These are phyloP conservation scores for Coreoperca whiteheadi DNA, from an alignment of 2,113 vertebrate genomes.

Conservation along the genomic window DNA sequence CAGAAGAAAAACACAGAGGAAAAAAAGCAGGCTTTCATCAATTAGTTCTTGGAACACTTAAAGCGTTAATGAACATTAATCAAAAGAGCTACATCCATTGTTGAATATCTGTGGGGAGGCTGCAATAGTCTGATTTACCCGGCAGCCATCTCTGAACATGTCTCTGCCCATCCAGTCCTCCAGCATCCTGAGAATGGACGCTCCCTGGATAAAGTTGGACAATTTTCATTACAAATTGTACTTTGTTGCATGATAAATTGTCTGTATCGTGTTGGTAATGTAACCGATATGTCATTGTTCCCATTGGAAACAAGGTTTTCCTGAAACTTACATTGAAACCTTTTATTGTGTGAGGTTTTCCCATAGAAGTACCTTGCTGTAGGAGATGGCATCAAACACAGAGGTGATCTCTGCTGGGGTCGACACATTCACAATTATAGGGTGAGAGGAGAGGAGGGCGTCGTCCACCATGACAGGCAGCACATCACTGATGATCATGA, in stretches of 20 bases:
- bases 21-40: constrained; percentile 21
- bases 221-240: not conserved
- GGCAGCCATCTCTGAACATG: constrained; percentile 87
- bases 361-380: constrained; percentile 89
- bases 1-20: constrained; percentile 37
- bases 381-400: constrained; percentile 97
- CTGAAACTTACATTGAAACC: not conserved
- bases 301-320: not conserved
- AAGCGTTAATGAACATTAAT: not conserved
- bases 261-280: not conserved
- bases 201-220: constrained; percentile 81
- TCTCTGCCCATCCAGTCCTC: constrained; percentile 88
- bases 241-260: not conserved
- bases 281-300: not conserved
- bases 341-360: not conserved
- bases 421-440: constrained; percentile 90
- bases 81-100: not conserved
- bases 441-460: constrained; percentile 92
- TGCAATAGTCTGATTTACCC: constrained; percentile 73
- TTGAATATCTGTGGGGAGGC: not conserved
- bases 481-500: constrained; percentile 91
- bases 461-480: constrained; percentile 93
- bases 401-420: constrained; percentile 96
- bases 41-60: not conserved
- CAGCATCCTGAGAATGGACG: constrained; percentile 91